Evolutionary conservation across 1,140 invertebrate species (phyloP), one percentile per base, ranked within the genome.

Genomic region (Phortica variegata): DNA sequence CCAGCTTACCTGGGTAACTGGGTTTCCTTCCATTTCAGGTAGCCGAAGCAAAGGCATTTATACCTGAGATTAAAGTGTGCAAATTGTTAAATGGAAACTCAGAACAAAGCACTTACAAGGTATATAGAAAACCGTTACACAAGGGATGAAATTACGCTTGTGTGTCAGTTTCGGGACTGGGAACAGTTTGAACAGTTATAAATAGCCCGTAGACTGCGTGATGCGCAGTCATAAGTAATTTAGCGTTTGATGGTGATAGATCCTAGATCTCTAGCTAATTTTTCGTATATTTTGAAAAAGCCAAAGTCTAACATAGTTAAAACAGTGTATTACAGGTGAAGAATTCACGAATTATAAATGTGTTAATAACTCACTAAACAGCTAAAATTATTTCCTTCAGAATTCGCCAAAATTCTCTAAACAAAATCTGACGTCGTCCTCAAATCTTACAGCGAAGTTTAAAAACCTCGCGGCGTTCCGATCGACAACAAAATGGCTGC

Each of bases 321-420:
- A 29, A 29, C 26, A 29, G 6, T 29, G 6, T 29, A 29, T 6
- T 29, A 6, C 6, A 29, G 26, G 26, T 29, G 12, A 6, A 7
- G 26, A 29, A 12, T 29, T 6, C 26, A 29, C 6, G 6, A 29
- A 7, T 29, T 29, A 29, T 29, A 7, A 29, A 29, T 29, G 26
- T 29, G n/a, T n/a, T n/a, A n/a, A n/a, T n/a, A n/a, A n/a, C n/a
- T n/a, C n/a, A n/a, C n/a, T n/a, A n/a, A n/a, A n/a, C n/a, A n/a
- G n/a, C n/a, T n/a, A n/a, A n/a, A n/a, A n/a, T n/a, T n/a, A n/a
- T n/a, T n/a, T n/a, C n/a, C n/a, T 48, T 1, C 44, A 66, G 63
- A 68, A 57, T 66, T 60, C 56, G n/a, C n/a, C n/a, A 74, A 74
- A 59, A 74, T 73, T 71, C 48, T 73, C n/a, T n/a, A n/a, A n/a